Evolutionary conservation across 2,888 invertebrate genomes (phyloP), one percentile per base, ranked within the genome.

Genomic region (Eupithecia inturbata): DNA sequence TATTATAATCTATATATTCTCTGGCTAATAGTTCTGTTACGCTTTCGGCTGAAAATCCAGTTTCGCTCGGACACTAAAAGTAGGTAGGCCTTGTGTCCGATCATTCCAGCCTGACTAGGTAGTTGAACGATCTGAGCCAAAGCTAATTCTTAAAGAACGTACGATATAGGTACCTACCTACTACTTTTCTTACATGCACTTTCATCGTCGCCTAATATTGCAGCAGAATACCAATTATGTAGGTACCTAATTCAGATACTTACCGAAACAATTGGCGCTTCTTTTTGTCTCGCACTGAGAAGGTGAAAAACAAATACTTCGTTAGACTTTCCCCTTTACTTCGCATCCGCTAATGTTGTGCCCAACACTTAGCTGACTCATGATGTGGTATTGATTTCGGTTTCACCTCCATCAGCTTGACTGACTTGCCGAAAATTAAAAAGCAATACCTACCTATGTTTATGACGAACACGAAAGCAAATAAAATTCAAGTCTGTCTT

Each of bases 311-410:
- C 91, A 94, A 93, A 93, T 89, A 39, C 10, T 10, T 36, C 92
- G 85, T 87, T 89, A 90, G 84, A 93, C 94, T 94, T 94, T 94
- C 94, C 92, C 93, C 92, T 92, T 89, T 90, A 89, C 87, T 92
- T 91, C 83, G 82, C 85, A 88, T 88, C 88, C 89, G 93, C 91
- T 92, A 93, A 94, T 93, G 88, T 88, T 79, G 86, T 85, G 86
- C 88, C 88, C 87, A 73, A 87, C 90, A 90, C 89, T 88, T 88
- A 87, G 89, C 87, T 91, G 93, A 92, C 89, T 93, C 93, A 93
- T 82, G 86, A 93, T 82, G 86, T 91, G 89, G 85, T 87, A 88
- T 87, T 87, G 84, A 89, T 92, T 93, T 93, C 91, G 91, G 89
- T 94, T 94, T 94, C 93, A 86, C 89, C 88, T 87, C 84, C 84